A percentile compares a stretch with the other conserved stretches of the same genome.
Evolutionary conservation across 2,888 invertebrate species (phyloP).

Genomic region (Dusona sp.): DNA sequence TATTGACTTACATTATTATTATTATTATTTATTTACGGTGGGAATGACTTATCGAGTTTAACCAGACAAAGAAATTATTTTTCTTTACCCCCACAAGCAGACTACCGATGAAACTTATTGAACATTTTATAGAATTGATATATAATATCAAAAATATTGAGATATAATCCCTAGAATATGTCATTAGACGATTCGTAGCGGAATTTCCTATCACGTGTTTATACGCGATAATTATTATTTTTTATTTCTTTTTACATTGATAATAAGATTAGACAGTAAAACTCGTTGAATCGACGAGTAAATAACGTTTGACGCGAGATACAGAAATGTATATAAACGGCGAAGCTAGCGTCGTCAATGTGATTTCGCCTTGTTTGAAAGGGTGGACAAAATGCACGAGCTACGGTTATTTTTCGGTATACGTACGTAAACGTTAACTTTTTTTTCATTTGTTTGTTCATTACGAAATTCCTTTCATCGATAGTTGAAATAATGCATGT

Average conservation of each 20-base stretch:
- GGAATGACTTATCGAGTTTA: not conserved
- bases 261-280: not conserved
- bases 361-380: not conserved
- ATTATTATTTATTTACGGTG: not conserved
- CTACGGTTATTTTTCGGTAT: slow-evolving; percentile 5
- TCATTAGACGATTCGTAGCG: not conserved
- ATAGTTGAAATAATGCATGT: not conserved
- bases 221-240: not conserved
- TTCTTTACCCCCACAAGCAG: not conserved
- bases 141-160: not conserved
- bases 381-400: slow-evolving; percentile 8
- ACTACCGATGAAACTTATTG: not conserved
- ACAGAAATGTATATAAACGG: slow-evolving; percentile 1
- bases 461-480: not conserved
- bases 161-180: not conserved
- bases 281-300: not conserved
- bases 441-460: not conserved
- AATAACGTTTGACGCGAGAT: slow-evolving; percentile 4
- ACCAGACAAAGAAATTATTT: not conserved
- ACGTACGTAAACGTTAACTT: not conserved
- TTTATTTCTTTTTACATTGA: not conserved
- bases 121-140: not conserved
- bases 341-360: not conserved
- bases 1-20: too few relatives aligned
- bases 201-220: slow-evolving; percentile 49